Evolutionary conservation across 2,113 vertebrate species (phyloP).

Genomic region (Clarias magur): DNA sequence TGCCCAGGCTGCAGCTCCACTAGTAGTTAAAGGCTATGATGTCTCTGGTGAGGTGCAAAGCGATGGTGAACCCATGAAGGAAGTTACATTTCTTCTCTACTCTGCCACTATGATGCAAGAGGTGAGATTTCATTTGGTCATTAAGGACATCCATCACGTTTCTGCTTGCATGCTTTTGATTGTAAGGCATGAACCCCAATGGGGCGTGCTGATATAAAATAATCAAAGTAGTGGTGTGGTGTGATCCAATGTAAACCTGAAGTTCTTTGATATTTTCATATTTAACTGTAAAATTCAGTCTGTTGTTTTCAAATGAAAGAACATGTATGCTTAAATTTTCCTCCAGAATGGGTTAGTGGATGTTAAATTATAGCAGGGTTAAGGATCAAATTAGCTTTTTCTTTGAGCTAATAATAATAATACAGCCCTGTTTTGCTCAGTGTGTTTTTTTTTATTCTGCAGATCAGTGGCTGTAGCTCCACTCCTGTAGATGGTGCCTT

Average conservation of each 20-base stretch:
- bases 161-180: background rate
- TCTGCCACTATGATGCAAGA: constrained; percentile 82
- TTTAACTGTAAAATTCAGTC: background rate
- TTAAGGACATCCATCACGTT: background rate
- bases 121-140: constrained; percentile 67
- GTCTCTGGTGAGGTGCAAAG: constrained; percentile 92
- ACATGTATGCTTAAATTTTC: background rate
- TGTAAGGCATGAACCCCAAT: background rate
- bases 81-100: constrained; percentile 94
- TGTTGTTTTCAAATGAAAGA: background rate
- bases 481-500: constrained; percentile 85
- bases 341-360: no score
- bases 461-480: constrained; percentile 82
- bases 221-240: background rate
- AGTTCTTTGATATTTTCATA: background rate
- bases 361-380: background rate
- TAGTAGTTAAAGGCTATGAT: constrained; percentile 92
- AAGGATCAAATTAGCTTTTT: background rate
- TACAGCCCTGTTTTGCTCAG: no score
- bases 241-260: background rate
- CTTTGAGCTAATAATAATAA: background rate
- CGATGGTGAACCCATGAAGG: constrained; percentile 97
- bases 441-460: constrained; percentile 58
- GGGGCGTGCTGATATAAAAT: background rate
- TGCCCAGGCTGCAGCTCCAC: constrained; percentile 76